Conservation (phyloP, 2,888 invertebrate species). For the Eurois occulta region DNA sequence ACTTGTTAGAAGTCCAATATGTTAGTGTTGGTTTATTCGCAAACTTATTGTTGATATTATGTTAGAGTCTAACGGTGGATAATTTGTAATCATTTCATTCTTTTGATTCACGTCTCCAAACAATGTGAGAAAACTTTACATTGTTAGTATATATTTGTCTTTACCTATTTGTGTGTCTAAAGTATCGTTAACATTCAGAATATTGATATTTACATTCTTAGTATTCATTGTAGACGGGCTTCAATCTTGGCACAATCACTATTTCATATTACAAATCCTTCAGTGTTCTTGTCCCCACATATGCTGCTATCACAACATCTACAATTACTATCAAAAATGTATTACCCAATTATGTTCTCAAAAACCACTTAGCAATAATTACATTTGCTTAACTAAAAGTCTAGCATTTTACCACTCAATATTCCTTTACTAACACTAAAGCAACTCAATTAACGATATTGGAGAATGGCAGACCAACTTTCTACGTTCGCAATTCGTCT, state of each 20-base stretch:
- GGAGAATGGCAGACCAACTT: slow-evolving; percentile 68
- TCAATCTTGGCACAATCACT: not conserved
- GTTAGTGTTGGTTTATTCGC: slow-evolving; percentile 16
- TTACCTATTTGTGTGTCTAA: not conserved
- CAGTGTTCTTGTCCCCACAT: not conserved
- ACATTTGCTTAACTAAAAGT: slow-evolving; percentile 24
- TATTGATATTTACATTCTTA: not conserved
- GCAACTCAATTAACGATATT: slow-evolving; percentile 74
- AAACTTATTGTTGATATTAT: slow-evolving; percentile 3
- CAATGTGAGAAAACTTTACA: not conserved
- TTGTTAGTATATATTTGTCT: not conserved
- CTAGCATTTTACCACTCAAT: slow-evolving; percentile 49
- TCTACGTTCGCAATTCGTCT: slow-evolving; percentile 65
- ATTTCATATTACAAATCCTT: not conserved
- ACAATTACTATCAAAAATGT: not conserved
- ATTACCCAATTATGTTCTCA: slow-evolving; percentile 5
- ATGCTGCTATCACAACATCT: not conserved
- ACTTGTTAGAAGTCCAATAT: slow-evolving; percentile 30
- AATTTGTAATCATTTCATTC: not conserved
- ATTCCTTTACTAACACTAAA: slow-evolving; percentile 63
- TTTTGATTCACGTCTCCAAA: not conserved
- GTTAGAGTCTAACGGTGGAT: not conserved
- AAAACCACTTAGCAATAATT: slow-evolving; percentile 22
- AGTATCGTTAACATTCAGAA: not conserved
- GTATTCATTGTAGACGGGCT: not conserved